Conservation (phyloP, 2,888 invertebrate species). For the Meliscaeva auricollis region DNA sequence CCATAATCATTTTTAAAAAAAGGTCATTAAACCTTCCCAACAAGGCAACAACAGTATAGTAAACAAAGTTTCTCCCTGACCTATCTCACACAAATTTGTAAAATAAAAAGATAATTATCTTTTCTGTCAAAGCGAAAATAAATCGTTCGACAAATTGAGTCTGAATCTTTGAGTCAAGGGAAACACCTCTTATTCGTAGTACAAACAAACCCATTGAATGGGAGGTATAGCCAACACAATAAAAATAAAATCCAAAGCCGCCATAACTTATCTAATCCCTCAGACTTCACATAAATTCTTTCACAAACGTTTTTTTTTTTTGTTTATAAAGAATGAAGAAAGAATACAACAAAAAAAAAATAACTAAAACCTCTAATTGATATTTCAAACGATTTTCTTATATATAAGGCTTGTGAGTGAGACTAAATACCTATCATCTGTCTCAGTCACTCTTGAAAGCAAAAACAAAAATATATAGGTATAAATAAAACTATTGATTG, state of each 20-base stretch:
- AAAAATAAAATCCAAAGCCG: neutral
- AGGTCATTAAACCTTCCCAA: constrained; percentile 5
- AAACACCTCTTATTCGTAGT: neutral
- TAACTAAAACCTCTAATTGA: constrained; percentile 23
- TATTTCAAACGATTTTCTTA: constrained; percentile 16
- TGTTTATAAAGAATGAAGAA: neutral
- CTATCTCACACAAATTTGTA: constrained; percentile 13
- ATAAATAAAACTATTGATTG: constrained; percentile 50
- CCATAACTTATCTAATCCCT: constrained; percentile 3
- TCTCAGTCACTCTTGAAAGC: constrained; percentile 2
- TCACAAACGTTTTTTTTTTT: too few species aligned
- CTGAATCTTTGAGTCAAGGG: neutral
- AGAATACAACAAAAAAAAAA: neutral
- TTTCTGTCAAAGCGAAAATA: constrained; percentile 8
- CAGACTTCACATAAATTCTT: constrained; percentile 26
- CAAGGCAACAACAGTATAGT: neutral
- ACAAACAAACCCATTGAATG: neutral
- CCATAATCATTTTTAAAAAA: neutral
- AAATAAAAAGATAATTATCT: neutral
- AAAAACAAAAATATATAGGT: constrained; percentile 6
- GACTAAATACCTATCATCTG: neutral
- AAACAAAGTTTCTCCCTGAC: constrained; percentile 17
- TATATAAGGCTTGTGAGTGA: neutral
- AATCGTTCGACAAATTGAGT: constrained; percentile 18
- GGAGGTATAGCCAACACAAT: too few species aligned